A percentile compares a stretch with the other conserved stretches of the same genome.
phyloP scores from a whole-genome alignment of 2,888 invertebrate species.

The Xylophagus ater region DNA sequence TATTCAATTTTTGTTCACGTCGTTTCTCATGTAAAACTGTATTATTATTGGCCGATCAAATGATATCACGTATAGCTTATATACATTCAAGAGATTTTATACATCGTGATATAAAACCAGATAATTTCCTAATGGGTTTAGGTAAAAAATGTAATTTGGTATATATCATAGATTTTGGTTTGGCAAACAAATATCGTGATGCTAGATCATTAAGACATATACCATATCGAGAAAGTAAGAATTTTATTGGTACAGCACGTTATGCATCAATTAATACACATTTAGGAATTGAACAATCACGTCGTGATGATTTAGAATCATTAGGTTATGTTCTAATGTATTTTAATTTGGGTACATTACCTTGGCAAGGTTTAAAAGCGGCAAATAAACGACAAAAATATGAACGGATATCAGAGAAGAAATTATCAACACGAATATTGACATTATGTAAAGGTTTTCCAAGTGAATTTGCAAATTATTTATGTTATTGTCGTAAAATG shows the following conservation, averaged over 20 bases:
- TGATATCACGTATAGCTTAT: conserved; percentile 93
- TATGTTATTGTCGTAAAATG: conserved; percentile 92
- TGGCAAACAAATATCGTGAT: conserved; percentile 98
- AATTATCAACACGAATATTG: conserved; percentile 91
- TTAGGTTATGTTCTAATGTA: conserved; percentile 99
- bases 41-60: conserved; percentile 93
- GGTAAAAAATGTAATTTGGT: conserved; percentile 96
- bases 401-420: conserved; percentile 98
- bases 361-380: conserved; percentile 99
- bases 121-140: conserved; percentile 97
- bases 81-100: conserved; percentile 98
- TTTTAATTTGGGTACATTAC: conserved; percentile 95
- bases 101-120: conserved; percentile 93
- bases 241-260: conserved; percentile 92
- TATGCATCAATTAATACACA: conserved; percentile 99
- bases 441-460: conserved; percentile 65
- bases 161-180: conserved; percentile 98
- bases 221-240: conserved; percentile 98
- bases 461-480: conserved; percentile 90
- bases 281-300: conserved; percentile 95
- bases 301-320: conserved; percentile 95
- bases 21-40: conserved; percentile 98
- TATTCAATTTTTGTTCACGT: conserved; percentile 98
- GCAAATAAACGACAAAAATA: conserved; percentile 99
- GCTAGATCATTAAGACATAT: conserved; percentile 91